Percentiles rank a stretch among this genome's conserved stretches.
phyloP scores from a whole-genome alignment of 2,797 vertebrate genomes.

The Acridotheres tristis region DNA sequence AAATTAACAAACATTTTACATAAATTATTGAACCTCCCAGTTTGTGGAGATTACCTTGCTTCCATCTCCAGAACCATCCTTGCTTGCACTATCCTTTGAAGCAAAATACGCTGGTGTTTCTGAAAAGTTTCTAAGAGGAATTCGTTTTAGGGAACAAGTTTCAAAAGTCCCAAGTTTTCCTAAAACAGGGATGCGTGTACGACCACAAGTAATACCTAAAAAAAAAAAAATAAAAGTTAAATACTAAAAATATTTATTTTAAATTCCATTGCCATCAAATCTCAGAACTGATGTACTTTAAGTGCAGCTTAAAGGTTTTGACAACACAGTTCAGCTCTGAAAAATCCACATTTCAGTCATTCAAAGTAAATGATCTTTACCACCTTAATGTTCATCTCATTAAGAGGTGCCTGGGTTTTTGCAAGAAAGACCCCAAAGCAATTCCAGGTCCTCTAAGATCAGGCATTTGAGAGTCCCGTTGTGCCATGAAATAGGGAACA shows the following conservation, averaged over 20 bases:
- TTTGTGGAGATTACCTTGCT: slow-evolving; percentile 81
- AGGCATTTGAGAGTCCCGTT: background rate
- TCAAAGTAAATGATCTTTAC: background rate
- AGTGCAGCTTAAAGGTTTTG: background rate
- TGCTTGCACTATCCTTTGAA: slow-evolving; percentile 89
- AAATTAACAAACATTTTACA: background rate
- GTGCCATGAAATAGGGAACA: background rate
- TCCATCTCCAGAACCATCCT: slow-evolving; percentile 87
- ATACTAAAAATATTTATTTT: background rate
- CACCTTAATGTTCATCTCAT: background rate
- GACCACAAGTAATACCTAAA: slow-evolving; percentile 85
- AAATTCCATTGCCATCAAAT: background rate
- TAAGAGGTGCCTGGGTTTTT: background rate
- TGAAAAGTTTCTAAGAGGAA: slow-evolving; percentile 86
- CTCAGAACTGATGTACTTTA: background rate
- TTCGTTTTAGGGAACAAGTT: slow-evolving; percentile 74
- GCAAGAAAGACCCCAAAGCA: background rate
- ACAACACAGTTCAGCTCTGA: background rate
- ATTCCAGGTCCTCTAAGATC: background rate
- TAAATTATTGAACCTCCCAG: background rate
- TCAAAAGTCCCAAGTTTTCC: slow-evolving; percentile 84
- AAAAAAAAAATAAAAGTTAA: background rate
- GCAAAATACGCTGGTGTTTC: slow-evolving; percentile 88
- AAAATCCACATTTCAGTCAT: background rate
- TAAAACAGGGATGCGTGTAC: slow-evolving; percentile 83